phyloP scores from a whole-genome alignment of 2,888 invertebrate genomes.

The Sinohyriopsis cumingii region DNA sequence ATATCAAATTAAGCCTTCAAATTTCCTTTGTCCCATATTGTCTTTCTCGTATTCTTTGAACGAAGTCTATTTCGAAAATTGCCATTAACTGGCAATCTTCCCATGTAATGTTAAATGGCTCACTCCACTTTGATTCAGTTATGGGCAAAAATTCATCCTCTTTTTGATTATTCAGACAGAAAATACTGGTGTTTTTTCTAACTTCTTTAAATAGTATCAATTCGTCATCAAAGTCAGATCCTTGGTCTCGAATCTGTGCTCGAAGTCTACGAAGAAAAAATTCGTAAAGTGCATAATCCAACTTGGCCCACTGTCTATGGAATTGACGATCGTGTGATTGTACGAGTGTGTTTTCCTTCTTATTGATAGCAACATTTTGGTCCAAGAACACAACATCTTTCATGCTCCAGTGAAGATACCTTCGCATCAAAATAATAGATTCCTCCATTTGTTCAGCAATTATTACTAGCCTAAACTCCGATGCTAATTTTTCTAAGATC shows the following conservation, averaged over 20 bases:
- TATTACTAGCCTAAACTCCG: slow-evolving; percentile 45
- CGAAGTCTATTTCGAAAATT: slow-evolving; percentile 5
- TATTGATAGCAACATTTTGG: slow-evolving; percentile 22
- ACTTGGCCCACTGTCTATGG: slow-evolving; percentile 18
- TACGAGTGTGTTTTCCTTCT: slow-evolving; percentile 22
- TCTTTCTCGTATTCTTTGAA: slow-evolving; percentile 27
- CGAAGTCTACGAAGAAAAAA: slow-evolving; percentile 8
- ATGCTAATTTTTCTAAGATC: slow-evolving; percentile 37
- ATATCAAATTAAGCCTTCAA: too few species aligned
- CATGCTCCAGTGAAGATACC: slow-evolving; percentile 39
- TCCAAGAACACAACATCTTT: slow-evolving; percentile 45
- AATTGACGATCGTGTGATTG: slow-evolving; percentile 24
- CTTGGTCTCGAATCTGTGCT: too few species aligned
- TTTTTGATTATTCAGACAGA: too few species aligned
- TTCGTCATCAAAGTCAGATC: too few species aligned
- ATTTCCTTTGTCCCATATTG: slow-evolving; percentile 18
- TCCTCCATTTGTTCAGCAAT: slow-evolving; percentile 51
- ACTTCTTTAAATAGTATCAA: too few species aligned
- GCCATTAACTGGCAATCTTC: too few species aligned
- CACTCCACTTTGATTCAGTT: too few species aligned
- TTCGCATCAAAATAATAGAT: slow-evolving; percentile 44
- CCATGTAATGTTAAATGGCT: too few species aligned
- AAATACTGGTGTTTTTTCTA: too few species aligned
- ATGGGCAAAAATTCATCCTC: too few species aligned
- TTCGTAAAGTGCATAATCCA: slow-evolving; percentile 25